Base-by-base conservation (phyloP, 2,888 invertebrate genomes). In the Microctonus hyperodae region DNA sequence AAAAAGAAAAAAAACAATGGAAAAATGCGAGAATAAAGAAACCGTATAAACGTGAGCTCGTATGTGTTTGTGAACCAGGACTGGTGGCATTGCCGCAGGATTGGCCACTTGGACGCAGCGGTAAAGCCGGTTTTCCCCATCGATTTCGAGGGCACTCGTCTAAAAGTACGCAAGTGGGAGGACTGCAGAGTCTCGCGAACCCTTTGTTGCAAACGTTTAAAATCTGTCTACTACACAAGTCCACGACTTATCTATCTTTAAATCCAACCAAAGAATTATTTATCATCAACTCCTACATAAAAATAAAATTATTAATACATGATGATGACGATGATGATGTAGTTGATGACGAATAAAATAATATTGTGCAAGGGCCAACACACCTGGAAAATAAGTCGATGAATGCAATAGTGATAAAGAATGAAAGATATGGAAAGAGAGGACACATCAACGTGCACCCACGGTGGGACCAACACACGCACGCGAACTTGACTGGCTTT, bases 131-230 rank as follows among this genome's bases (percentile, higher is more conserved):
- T 72, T 69, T 44, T 53, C 53, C 37, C 53, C 63, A 62, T 35
- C 66, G 63, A 66, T 70, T 71, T 72, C 72, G 71, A 71, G 71
- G 68, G 69, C 72, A 72, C 56, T 66, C 61, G 33, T 55, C 51
- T 40, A 20, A 60, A 60, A 9, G 10, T 16, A 33, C 48, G 31
- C 22, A 23, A 11, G 51, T 50, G 51, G 13, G 25, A 25, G 23
- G 51, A 40, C 25, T 23, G n/a, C 44, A 40, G 10, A n/a, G 23
- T 44, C 20, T 59, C 23, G 0, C 9, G 1, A 6, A n/a, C 23
- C 37, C 37, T 23, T 57, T 37, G 23, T 23, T 51, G 44, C 16
- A 5, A 7, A 44, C 16, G 44, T 16, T 20, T 7, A 10, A 35
- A 44, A 44, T 1, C 16, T 44, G 44, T 20, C 20, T 1, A 1